Evolutionary conservation across 2,888 invertebrate species (phyloP), one percentile per base, ranked within the genome.

Genomic region (Hipparchia semele): DNA sequence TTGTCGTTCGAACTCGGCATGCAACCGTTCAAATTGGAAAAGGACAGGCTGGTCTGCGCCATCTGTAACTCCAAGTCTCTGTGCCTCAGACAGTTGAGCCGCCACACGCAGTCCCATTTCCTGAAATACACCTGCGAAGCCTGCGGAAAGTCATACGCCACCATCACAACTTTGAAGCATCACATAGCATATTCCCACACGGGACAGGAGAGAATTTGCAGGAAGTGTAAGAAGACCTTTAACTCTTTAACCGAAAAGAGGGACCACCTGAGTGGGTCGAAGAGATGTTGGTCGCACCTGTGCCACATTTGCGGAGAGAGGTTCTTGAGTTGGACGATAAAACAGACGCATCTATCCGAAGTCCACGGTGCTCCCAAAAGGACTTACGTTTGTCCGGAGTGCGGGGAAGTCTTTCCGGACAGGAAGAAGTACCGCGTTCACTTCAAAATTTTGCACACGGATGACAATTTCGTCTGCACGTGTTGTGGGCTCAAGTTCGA

Each of bases 81-180:
- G 0, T 87, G 88, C 46, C 76, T 93, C 7, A 80, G 91, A 6
- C 88, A 90, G 62, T 78, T 93, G 2, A 90, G 91, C 68, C 83
- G 90, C 23, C 93, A 94, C 75, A 90, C 90, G 0, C 89, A 90
- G 68, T 81, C 84, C 0, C 93, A 94, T 75, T 94, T 90, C 76
- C 80, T 86, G 8, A 87, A 87, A 51, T 90, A 83, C 77, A 92
- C 91, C 0, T 94, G 93, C 70, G 92, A 93, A 33, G 83, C 88
- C 2, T 94, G 93, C 62, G 93, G 92, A 0, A 92, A 91, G 73
- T 89, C 89, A 0, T 93, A 90, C 73, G 85, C 90, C 0, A 90
- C 90, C 0, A 87, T 83, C 12, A 89, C 90, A 0, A 83, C 90
- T 0, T 72, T 93, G 8, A 83, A 86, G 23, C 86, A 86, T 49